Percentiles rank a stretch among this genome's conserved stretches.
Conservation (phyloP, 2,113 vertebrate species). For the Clarias magur region DNA sequence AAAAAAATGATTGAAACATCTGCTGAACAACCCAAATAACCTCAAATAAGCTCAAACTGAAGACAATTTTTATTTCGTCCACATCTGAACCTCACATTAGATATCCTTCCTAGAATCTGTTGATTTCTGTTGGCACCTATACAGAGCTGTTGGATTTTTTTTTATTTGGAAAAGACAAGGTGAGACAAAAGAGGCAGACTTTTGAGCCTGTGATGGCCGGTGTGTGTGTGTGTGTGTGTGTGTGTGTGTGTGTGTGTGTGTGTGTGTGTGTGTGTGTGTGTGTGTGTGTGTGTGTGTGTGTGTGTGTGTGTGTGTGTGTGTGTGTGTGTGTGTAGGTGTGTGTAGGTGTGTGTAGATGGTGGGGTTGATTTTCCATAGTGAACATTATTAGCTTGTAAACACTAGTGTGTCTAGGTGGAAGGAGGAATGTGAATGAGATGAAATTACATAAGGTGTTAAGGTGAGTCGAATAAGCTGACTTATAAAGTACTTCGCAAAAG, state of each 20-base stretch:
- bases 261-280: constrained; percentile 25
- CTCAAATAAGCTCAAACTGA: constrained; percentile 30
- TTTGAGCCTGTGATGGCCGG: constrained; percentile 35
- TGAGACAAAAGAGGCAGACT: constrained; percentile 41
- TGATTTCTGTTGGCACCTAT: constrained; percentile 19
- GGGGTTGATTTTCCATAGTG: constrained; percentile 52
- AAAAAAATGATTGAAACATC: constrained; percentile 17
- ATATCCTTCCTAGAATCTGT: not conserved
- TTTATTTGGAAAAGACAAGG: constrained; percentile 52
- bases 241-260: constrained; percentile 38
- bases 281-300: constrained; percentile 37
- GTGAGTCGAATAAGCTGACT: not conserved
- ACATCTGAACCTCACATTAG: not conserved
- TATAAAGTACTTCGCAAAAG: not conserved
- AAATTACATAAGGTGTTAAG: not conserved
- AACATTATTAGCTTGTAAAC: constrained; percentile 57
- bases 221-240: constrained; percentile 20
- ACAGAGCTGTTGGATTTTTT: constrained; percentile 17
- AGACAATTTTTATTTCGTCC: constrained; percentile 23
- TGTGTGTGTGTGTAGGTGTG: constrained; percentile 40
- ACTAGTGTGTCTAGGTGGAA: constrained; percentile 39
- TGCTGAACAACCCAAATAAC: constrained; percentile 23
- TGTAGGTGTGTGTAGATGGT: constrained; percentile 17
- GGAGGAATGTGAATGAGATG: constrained; percentile 25
- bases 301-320: constrained; percentile 25